Base-by-base conservation (phyloP, 1,140 invertebrate genomes). In the Cydia strobilella region DNA sequence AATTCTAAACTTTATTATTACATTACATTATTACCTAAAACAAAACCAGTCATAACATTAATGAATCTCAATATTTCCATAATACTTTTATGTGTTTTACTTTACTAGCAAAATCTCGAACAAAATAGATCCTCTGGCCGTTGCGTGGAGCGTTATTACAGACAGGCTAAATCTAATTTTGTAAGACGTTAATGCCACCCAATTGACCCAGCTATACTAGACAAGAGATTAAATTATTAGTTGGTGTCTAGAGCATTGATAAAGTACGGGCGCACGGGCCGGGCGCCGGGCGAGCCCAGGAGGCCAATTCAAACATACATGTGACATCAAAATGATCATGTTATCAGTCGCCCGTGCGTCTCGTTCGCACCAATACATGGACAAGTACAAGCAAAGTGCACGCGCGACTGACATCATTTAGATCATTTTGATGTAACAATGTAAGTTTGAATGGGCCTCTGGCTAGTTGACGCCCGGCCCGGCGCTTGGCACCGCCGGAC, bases 401-500 rank as follows among this genome's bases (percentile, higher is more conserved):
- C 2, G 10, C 10, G 42, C 10, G 42, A 42, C 10, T 42, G 42
- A 51, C n/a, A 18, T 51, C 1, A 51, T 51, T 51, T 51, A 51
- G 12, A 42, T 42, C 1, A 42, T 54, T 18, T 18, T 18, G n/a
- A 18, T 54, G n/a, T 18, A n/a, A 54, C 12, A 45, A 15, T 45
- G 13, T 45, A 45, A 45, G 42, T 45, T 45, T 45, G 42, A 45
- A 15, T 45, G 0, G 42, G 13, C 42, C 42, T 45, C 12, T 59
- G 78, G 66, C 75, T 23, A 31, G 54, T 51, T 74, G 65, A 51
- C 77, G 72, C 72, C 75, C 63, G 76, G 75, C 81, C 75, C 54
- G 77, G 75, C 82, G 81, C 78, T 87, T 89, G 86, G 87, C 87
- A 87, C 72, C 75, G 77, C 78, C 79, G 85, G 85, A 82, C 83